A percentile compares a stretch with the other conserved stretches of the same genome.
These are phyloP conservation scores for Cryptoleucopteryx plumbea DNA, from an alignment of 2,113 vertebrate species.

Conservation along the genomic window DNA sequence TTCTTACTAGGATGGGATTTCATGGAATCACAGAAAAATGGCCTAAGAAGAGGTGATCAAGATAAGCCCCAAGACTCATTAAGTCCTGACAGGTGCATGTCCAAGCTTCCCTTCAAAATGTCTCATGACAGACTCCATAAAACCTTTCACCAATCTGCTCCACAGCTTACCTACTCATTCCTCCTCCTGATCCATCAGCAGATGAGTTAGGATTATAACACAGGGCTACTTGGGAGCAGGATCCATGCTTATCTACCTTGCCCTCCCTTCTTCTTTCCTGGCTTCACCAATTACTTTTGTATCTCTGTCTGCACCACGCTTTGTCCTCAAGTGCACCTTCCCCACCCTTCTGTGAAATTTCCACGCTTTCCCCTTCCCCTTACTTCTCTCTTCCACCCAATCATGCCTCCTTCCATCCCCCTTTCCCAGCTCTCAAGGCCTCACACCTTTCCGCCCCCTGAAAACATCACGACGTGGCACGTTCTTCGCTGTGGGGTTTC, in stretches of 20 bases:
- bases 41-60: background rate
- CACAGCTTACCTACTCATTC: background rate
- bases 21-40: background rate
- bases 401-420: background rate
- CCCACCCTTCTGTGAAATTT: background rate
- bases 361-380: background rate
- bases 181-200: background rate
- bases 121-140: background rate
- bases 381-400: background rate
- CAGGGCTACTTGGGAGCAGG: background rate
- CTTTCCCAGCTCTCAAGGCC: background rate
- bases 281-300: background rate
- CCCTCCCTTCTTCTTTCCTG: background rate
- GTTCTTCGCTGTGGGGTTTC: background rate
- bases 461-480: rapidly evolving
- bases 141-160: background rate
- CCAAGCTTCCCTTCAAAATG: background rate
- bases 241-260: background rate
- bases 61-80: background rate
- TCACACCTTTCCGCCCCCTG: background rate
- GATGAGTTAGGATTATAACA: background rate
- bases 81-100: background rate
- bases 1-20: background rate
- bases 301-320: rapidly evolving
- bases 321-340: background rate